phyloP scores from a whole-genome alignment of 1,140 invertebrate species.

The Zaprionus lachaisei region DNA sequence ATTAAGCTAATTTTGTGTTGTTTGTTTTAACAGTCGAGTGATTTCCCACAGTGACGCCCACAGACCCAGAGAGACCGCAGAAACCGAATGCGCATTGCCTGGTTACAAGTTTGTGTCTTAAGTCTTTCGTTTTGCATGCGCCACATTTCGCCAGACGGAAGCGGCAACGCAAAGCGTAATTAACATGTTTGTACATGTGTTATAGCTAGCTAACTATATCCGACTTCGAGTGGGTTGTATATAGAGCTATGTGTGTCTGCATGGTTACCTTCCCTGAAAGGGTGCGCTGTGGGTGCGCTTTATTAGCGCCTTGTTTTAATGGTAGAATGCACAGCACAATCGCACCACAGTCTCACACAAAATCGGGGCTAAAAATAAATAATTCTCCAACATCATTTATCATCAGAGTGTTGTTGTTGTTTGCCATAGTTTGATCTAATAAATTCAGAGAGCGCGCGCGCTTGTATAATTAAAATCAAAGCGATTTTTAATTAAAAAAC shows the following conservation, averaged over 20 bases:
- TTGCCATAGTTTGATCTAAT: constrained; percentile 34
- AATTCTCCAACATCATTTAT: constrained; percentile 62
- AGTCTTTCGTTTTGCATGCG: constrained; percentile 52
- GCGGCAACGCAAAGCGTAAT: constrained; percentile 40
- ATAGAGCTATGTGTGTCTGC: not conserved
- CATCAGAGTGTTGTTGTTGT: constrained; percentile 33
- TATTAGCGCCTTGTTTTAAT: constrained; percentile 43
- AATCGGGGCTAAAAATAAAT: constrained; percentile 14
- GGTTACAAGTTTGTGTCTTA: constrained; percentile 46
- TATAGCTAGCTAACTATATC: constrained; percentile 10
- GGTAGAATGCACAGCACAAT: constrained; percentile 31
- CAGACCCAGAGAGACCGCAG: constrained; percentile 41
- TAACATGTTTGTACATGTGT: constrained; percentile 47
- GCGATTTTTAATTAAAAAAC: constrained; percentile 71
- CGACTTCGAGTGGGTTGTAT: constrained; percentile 27
- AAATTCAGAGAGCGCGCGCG: constrained; percentile 61
- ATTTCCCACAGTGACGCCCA: constrained; percentile 29
- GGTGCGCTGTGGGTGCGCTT: constrained; percentile 45
- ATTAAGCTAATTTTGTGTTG: not conserved
- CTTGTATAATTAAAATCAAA: constrained; percentile 61
- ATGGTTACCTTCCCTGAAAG: constrained; percentile 31
- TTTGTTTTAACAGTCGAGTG: not conserved
- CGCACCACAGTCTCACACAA: not conserved
- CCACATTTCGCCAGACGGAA: constrained; percentile 46
- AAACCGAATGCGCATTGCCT: constrained; percentile 21